A percentile compares a stretch with the other conserved stretches of the same genome.
phyloP scores from a whole-genome alignment of 2,797 vertebrate genomes.

The Morelia viridis region DNA sequence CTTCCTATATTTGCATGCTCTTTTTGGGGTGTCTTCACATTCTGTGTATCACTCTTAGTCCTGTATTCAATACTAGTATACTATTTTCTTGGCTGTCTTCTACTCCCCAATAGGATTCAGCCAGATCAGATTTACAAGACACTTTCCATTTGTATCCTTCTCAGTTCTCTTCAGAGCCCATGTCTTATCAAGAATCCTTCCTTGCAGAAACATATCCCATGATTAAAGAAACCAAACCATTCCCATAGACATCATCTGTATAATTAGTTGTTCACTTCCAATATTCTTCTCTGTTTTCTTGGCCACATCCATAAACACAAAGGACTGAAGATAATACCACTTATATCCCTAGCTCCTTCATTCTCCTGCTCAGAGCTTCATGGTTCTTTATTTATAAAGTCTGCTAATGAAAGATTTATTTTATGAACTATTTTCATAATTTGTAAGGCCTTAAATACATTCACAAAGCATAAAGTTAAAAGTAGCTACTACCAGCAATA shows the following conservation, averaged over 20 bases:
- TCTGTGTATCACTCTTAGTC: neutral
- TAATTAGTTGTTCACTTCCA: too few species aligned
- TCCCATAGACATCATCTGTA: too few species aligned
- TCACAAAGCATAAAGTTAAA: neutral
- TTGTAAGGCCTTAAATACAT: neutral
- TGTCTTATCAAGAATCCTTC: too few species aligned
- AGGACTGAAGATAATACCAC: neutral
- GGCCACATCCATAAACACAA: neutral
- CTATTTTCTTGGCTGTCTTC: neutral
- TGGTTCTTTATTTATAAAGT: neutral
- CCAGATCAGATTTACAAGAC: neutral
- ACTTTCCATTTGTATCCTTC: neutral
- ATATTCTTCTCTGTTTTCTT: too few species aligned
- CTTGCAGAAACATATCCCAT: too few species aligned
- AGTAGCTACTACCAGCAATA: neutral
- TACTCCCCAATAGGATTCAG: neutral
- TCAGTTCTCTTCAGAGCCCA: too few species aligned
- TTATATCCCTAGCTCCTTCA: neutral
- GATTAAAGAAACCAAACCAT: too few species aligned
- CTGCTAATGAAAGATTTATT: neutral
- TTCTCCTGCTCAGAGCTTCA: neutral
- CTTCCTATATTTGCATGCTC: neutral
- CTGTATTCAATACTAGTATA: neutral
- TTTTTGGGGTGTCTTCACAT: neutral
- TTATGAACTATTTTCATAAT: neutral